phyloP scores from a whole-genome alignment of 2,888 invertebrate species.

The Dolomedes plantarius region DNA sequence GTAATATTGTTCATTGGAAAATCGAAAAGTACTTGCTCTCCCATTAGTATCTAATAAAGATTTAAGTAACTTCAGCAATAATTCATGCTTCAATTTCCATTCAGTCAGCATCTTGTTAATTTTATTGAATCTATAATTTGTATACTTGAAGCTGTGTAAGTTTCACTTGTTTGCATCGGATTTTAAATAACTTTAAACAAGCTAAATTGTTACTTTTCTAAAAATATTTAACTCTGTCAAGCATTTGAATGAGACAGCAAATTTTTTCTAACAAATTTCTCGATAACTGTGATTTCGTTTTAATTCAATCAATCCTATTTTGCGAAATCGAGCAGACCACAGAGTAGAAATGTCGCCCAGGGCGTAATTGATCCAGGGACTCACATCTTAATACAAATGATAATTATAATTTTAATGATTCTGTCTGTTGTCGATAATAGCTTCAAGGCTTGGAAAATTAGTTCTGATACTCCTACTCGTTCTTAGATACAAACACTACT shows the following conservation, averaged over 20 bases:
- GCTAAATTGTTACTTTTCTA: too few species aligned
- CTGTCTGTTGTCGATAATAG: slow-evolving; percentile 11
- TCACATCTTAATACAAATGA: slow-evolving; percentile 7
- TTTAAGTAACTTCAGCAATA: too few species aligned
- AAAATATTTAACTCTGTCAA: not conserved
- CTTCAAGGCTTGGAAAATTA: slow-evolving; percentile 7
- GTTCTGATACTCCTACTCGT: slow-evolving; percentile 19
- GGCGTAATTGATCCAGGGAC: not conserved
- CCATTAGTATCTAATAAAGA: too few species aligned
- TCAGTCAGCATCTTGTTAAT: too few species aligned
- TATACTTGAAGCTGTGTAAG: too few species aligned
- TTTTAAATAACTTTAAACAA: too few species aligned
- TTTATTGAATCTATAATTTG: too few species aligned
- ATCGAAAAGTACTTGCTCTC: too few species aligned
- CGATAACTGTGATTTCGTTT: not conserved
- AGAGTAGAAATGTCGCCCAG: not conserved
- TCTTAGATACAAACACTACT: slow-evolving; percentile 15
- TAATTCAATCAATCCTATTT: not conserved
- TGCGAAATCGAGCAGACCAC: slow-evolving; percentile 2
- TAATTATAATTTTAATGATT: slow-evolving; percentile 35
- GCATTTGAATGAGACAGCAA: not conserved
- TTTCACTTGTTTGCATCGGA: too few species aligned
- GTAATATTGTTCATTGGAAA: too few species aligned
- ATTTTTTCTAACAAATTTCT: not conserved
- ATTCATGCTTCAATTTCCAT: too few species aligned